A percentile compares a stretch with the other conserved stretches of the same genome.
These are phyloP conservation scores for Hypanus sabinus DNA, from an alignment of 2,113 vertebrate genomes.

Conservation along the genomic window DNA sequence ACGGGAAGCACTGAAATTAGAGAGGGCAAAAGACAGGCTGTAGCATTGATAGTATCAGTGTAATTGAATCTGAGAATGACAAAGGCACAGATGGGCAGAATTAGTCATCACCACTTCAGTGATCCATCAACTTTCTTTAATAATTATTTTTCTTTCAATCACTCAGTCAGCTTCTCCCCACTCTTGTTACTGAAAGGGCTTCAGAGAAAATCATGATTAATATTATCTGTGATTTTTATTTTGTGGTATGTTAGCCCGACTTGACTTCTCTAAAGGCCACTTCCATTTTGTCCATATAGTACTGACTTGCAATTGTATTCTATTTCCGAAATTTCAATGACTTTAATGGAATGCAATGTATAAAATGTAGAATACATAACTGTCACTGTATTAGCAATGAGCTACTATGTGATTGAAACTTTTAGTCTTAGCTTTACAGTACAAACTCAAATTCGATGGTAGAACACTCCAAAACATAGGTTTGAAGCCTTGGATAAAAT, in stretches of 20 bases:
- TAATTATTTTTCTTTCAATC: neutral
- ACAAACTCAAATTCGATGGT: neutral
- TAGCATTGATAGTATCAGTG: neutral
- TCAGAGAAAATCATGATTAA: neutral
- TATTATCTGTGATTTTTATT: neutral
- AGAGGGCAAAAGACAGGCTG: neutral
- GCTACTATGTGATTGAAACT: neutral
- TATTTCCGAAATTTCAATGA: too few species aligned
- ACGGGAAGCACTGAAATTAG: neutral
- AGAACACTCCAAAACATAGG: neutral
- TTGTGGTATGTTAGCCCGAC: too few species aligned
- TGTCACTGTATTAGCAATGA: neutral
- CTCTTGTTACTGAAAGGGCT: neutral
- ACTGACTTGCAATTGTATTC: too few species aligned
- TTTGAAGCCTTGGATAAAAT: neutral
- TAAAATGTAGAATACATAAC: too few species aligned
- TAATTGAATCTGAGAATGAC: slow-evolving; percentile 1
- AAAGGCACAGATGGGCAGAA: neutral
- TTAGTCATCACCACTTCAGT: neutral
- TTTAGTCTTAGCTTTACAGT: neutral
- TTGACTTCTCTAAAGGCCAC: neutral
- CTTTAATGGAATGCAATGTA: too few species aligned
- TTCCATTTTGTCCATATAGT: neutral
- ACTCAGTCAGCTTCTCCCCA: neutral
- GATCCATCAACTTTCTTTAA: neutral